Base-by-base conservation (phyloP, 2,888 invertebrate species). In the Cephus rjabovi region DNA sequence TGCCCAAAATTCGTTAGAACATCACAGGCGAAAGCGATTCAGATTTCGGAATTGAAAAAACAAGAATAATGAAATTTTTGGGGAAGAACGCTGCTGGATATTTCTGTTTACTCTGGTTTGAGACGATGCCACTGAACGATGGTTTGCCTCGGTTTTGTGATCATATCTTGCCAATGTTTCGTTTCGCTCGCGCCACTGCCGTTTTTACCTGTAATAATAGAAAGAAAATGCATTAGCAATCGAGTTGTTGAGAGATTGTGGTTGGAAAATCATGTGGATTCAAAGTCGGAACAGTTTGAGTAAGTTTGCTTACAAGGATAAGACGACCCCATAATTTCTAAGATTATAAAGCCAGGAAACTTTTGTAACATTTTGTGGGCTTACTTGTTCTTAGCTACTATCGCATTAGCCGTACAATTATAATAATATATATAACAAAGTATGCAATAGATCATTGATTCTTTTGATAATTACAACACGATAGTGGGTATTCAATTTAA, bases 111-210 rank as follows among this genome's bases (percentile, higher is more conserved):
- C 92, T 97, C 97, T 35, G 97, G 97, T 92, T 98, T 98, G 90
- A 98, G 94, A 92, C 98, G 96, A 93, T 98, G 98, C 98, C 98
- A 98, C 92, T 98, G 98, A 75, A 98, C 97, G 88, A 98, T 97
- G 87, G 97, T 97, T 93, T 98, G 98, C 85, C 98, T 94, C 34
- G 98, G 98, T 93, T 98, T 98, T 81, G 98, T 97, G 86, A 98
- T 98, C 98, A 98, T 98, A 91, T 98, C 98, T 89, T 98, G 98
- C 98, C 98, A 98, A 92, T 98, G 98, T 91, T 98, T 98, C 69
- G 98, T 98, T 92, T 98, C 98, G 78, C 97, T 96, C 31, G 98
- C 98, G 1, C 98, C 98, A 77, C 98, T 98, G 15, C 97, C 97
- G 89, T 97, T 97, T 92, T 97, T 97, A 79, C 97, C 97, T 97